Evolutionary conservation across 1,140 invertebrate genomes (phyloP).

Genomic region (Teleopsis dalmanni): DNA sequence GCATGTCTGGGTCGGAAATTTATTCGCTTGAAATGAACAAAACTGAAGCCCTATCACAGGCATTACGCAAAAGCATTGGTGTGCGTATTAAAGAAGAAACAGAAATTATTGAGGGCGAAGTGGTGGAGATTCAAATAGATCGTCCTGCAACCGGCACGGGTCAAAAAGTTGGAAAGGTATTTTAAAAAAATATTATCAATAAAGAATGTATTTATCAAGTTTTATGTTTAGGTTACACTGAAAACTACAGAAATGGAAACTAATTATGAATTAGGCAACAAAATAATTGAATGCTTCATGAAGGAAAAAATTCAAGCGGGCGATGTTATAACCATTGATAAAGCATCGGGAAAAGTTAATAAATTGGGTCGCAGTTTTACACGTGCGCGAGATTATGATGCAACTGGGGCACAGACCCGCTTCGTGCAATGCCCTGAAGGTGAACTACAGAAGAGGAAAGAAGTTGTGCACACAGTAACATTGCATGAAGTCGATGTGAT

Average conservation of each 20-base stretch:
- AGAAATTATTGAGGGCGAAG: constrained; percentile 98
- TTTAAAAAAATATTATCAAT: background rate
- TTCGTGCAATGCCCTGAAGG: constrained; percentile 99
- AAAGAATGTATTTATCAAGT: background rate
- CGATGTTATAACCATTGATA: constrained; percentile 96
- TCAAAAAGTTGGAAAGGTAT: constrained; percentile 75
- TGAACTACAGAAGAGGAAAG: constrained; percentile 97
- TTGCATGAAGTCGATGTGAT: constrained; percentile 99
- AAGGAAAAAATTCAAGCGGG: constrained; percentile 97
- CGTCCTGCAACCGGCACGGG: constrained; percentile 85
- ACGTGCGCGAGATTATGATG: constrained; percentile 94
- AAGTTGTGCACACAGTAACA: constrained; percentile 96
- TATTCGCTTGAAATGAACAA: constrained; percentile 99
- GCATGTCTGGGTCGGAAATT: constrained; percentile 93
- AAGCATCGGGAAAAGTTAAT: constrained; percentile 95
- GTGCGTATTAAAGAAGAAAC: constrained; percentile 98
- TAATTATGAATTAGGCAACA: constrained; percentile 95
- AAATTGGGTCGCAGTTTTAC: constrained; percentile 93
- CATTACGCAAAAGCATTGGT: constrained; percentile 95
- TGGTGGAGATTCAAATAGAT: constrained; percentile 96
- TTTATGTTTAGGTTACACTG: constrained; percentile 59
- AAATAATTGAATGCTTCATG: constrained; percentile 96
- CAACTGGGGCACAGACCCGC: constrained; percentile 81
- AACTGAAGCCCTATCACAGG: constrained; percentile 95
- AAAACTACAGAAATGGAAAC: constrained; percentile 99